phyloP scores from a whole-genome alignment of 2,888 invertebrate genomes.

The Ennomos erosarius region DNA sequence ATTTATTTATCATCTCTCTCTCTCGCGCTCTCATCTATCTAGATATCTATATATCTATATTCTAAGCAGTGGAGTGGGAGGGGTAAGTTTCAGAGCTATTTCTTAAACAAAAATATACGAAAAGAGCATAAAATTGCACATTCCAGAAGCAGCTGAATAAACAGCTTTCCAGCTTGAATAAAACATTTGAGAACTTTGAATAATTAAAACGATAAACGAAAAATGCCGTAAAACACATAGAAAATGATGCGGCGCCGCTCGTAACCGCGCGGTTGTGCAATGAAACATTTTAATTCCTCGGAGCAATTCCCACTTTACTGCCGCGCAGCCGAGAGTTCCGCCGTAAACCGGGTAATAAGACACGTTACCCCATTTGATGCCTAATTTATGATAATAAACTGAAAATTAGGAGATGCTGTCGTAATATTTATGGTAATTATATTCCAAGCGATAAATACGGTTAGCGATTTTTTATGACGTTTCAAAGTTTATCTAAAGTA shows the following conservation, averaged over 20 bases:
- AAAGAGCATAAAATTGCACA: too few relatives aligned
- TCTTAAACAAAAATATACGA: too few relatives aligned
- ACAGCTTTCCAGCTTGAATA: constrained; percentile 2
- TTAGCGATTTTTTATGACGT: neutral
- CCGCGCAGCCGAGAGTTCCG: constrained; percentile 22
- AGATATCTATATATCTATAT: too few relatives aligned
- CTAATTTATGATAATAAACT: constrained; percentile 42
- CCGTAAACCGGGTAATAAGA: constrained; percentile 40
- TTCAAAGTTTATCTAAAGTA: too few relatives aligned
- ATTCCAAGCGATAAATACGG: neutral
- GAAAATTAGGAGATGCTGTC: constrained; percentile 34
- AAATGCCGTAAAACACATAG: constrained; percentile 12
- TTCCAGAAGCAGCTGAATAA: too few relatives aligned
- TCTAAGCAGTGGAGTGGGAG: too few relatives aligned
- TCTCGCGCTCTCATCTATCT: too few relatives aligned
- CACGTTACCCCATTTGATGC: constrained; percentile 39
- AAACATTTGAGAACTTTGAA: constrained; percentile 11
- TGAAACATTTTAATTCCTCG: constrained; percentile 21
- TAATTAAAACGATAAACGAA: constrained; percentile 23
- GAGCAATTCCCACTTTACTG: constrained; percentile 34
- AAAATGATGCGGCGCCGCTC: constrained; percentile 13
- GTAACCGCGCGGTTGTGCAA: constrained; percentile 14
- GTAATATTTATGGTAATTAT: constrained; percentile 27
- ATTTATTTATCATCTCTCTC: too few relatives aligned
- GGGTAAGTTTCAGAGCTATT: too few relatives aligned